Evolutionary conservation across 2,888 invertebrate species (phyloP), one percentile per base, ranked within the genome.

Genomic region (Thymelicus sylvestris): DNA sequence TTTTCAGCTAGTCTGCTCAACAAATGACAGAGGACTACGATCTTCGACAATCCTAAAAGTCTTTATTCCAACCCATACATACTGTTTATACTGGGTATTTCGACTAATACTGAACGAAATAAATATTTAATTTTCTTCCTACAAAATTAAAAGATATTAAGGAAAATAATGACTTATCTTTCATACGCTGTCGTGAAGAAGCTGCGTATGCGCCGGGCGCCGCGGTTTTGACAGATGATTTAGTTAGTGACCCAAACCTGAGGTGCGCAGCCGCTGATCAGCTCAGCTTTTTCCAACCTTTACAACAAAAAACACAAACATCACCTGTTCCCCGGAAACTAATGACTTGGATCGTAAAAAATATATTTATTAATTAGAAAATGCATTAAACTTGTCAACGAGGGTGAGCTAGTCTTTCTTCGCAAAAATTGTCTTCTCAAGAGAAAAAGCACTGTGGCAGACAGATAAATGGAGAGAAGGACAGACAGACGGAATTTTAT

Each of bases 191-290:
- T 67, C 79, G 64, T 50, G 0, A 39, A 44, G 63, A 67, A 67
- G 47, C 75, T 74, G 73, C 77, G 63, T 55, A 12, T 38, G 38
- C 38, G 74, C 74, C 76, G 82, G 81, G 81, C 82, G 81, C 81
- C 81, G 79, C 19, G 78, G 78, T 81, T 85, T 84, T 86, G 86
- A 88, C 86, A 84, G 83, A 88, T 86, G 86, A 86, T 86, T 86
- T 83, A 85, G 78, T 87, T 83, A 86, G 79, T 82, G 83, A 79
- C 81, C 78, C 77, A 74, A 81, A 76, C 80, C 78, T 76, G 82
- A 83, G 74, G 71, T 66, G 60, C 71, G 66, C 71, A 61, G 61
- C 59, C 78, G 75, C 74, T 77, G 78, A 74, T 75, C 78, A 77
- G 79, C 79, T 80, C 66, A 72, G 70, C 57, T 74, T 79, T 81